These are phyloP conservation scores for Rhinella marina DNA, from an alignment of 2,797 vertebrate species.

Conservation along the genomic window DNA sequence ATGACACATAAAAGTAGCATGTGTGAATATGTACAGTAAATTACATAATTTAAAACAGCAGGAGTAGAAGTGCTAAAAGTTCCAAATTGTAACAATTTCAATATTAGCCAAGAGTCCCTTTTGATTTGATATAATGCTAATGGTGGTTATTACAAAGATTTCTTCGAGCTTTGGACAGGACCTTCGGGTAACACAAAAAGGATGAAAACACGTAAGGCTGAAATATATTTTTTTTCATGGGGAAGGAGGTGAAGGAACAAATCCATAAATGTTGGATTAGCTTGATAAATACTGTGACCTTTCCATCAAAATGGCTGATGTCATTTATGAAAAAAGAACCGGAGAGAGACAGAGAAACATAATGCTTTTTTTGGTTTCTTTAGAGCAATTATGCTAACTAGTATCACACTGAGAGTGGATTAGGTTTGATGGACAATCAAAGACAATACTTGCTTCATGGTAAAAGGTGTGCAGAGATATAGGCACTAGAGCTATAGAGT, in stretches of 20 bases:
- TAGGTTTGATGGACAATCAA: constrained; percentile 81
- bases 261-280: constrained; percentile 68
- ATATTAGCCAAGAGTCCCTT: constrained; percentile 60
- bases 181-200: constrained; percentile 67
- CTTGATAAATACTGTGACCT: constrained; percentile 68
- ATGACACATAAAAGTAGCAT: constrained; percentile 66
- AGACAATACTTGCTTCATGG: constrained; percentile 78
- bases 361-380: constrained; percentile 76
- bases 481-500: constrained; percentile 70
- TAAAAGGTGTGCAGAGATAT: constrained; percentile 77
- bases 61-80: constrained; percentile 63
- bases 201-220: constrained; percentile 64
- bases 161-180: constrained; percentile 54
- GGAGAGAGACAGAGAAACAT: constrained; percentile 68
- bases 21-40: constrained; percentile 65
- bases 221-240: constrained; percentile 60
- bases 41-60: constrained; percentile 67
- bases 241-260: constrained; percentile 57
- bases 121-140: constrained; percentile 63
- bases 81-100: constrained; percentile 63
- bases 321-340: constrained; percentile 64
- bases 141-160: constrained; percentile 62
- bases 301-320: constrained; percentile 74
- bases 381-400: constrained; percentile 83
- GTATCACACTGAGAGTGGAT: constrained; percentile 78